Percentiles rank a stretch among this genome's conserved stretches.
phyloP scores from a whole-genome alignment of 2,888 invertebrate species.

The Panopea generosa region DNA sequence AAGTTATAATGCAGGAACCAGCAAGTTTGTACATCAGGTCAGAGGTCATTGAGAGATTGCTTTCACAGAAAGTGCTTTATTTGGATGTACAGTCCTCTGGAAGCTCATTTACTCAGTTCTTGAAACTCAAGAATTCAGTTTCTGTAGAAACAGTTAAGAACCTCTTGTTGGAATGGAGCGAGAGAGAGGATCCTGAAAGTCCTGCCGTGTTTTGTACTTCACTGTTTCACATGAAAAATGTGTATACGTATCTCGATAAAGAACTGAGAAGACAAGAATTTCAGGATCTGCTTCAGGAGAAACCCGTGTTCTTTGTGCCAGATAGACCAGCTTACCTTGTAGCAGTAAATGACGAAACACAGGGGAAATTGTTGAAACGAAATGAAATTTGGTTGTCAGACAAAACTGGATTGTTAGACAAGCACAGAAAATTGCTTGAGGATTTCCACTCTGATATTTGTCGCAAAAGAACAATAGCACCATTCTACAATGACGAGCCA shows the following conservation, averaged over 20 bases:
- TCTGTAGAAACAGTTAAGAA: conserved; percentile 67
- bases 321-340: neutral
- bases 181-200: conserved; percentile 46
- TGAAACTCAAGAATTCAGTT: conserved; percentile 71
- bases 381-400: conserved; percentile 82
- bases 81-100: conserved; percentile 62
- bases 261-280: conserved; percentile 72
- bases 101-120: conserved; percentile 72
- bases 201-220: conserved; percentile 75
- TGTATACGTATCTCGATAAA: conserved; percentile 76
- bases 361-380: conserved; percentile 72
- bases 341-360: conserved; percentile 26
- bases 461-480: conserved; percentile 61
- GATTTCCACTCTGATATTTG: conserved; percentile 72
- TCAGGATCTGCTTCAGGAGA: conserved; percentile 73
- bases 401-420: conserved; percentile 76
- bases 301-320: conserved; percentile 80
- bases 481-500: conserved; percentile 41
- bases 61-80: conserved; percentile 78
- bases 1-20: conserved; percentile 51
- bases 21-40: conserved; percentile 57
- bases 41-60: conserved; percentile 61
- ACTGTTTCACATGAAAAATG: conserved; percentile 73
- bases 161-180: conserved; percentile 75
- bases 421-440: conserved; percentile 64